Evolutionary conservation across 2,797 vertebrate genomes (phyloP), one percentile per base, ranked within the genome.

Genomic region (Luscinia luscinia): DNA sequence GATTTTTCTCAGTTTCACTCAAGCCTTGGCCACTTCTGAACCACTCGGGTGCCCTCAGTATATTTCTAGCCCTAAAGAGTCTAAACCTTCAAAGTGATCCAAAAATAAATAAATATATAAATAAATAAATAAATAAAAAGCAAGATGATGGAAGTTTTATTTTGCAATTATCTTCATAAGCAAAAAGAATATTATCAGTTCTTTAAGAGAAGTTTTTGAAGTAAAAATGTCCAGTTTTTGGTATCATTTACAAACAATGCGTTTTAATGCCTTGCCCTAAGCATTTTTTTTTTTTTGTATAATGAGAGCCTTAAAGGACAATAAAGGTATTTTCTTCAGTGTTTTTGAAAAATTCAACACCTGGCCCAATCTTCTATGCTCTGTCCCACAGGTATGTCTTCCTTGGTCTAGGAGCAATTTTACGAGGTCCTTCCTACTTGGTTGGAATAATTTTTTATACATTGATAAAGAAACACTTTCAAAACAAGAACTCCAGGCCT

Each of bases 371-470:
- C 9, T 67, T 46, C 58, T 94, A 6, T 83, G 22, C 40, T 91
- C 58, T 64, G 1, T 81, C 72, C 54, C 30, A 36, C 90, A 97
- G 97, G 83, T 79, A 96, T 61, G 77, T 93, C 74, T 97, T 48
- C 94, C 90, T 96, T 41, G 94, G 96, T 59, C 88, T 97, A 52
- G 12, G 27, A 69, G 72, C 72, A 2, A 63, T 67, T 43, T 58
- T 97, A 78, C 95, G 91, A 95, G 75, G 23, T 38, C 95, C 95
- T 86, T 74, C 90, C 61, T 96, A 55, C 86, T 70, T 95, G 24
- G 1, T 97, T 73, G 73, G 2, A 22, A 40, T 96, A 6, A 0
- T 93, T 17, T 93, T 95, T 85, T 97, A 43, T 38, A 49, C 13
- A 17, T 3, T 94, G 38, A 0, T 93, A 30, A 97, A 97, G 94